Evolutionary conservation across 2,888 invertebrate genomes (phyloP), one percentile per base, ranked within the genome.

Genomic region (Xestobium rufovillosum): DNA sequence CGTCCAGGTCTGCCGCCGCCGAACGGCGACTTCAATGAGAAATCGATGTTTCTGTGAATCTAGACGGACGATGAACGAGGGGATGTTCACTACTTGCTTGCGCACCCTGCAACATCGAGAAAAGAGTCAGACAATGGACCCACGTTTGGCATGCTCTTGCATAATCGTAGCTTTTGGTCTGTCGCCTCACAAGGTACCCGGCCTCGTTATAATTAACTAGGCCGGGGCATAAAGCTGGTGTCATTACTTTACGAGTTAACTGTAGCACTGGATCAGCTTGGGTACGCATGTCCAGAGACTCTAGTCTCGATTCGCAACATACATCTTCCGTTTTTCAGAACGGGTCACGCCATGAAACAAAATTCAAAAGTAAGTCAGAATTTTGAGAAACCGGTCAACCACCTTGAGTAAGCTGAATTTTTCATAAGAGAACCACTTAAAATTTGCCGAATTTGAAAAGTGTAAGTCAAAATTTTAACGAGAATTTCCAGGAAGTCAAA

Each of bases 1-100:
- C 97, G 96, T 37, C 98, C 98, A 44, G 96, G 89, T 42, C 97
- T 82, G 64, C 97, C 98, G 69, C 97, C 96, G 64, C 97, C 97
- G 77, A 95, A 96, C 52, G 98, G 97, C 37, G 96, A 97, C 67
- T 94, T 94, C 65, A 96, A 75, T 0, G 96, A 94, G 81, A 92
- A 92, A 76, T 94, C 92, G 52, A 92, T 92, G 74, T 64, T 97
- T 98, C 69, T 96, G 95, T 0, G 92, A 94, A 70, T 97, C 96
- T 69, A 97, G 72, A 38, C 96, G 84, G 25, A 97, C 97, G 49
- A 96, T 78, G 70, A 95, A 98, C 31, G 94, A 94, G 42, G 96
- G 96, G 63, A 97, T 90, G 72, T 97, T 96, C 55, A 97, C 98
- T 48, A 99, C 92, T 70, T 99, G 98, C 68, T 97, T 97, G 60